Evolutionary conservation across 2,888 invertebrate genomes (phyloP), one percentile per base, ranked within the genome.

Genomic region (Drosophila neutralis): DNA sequence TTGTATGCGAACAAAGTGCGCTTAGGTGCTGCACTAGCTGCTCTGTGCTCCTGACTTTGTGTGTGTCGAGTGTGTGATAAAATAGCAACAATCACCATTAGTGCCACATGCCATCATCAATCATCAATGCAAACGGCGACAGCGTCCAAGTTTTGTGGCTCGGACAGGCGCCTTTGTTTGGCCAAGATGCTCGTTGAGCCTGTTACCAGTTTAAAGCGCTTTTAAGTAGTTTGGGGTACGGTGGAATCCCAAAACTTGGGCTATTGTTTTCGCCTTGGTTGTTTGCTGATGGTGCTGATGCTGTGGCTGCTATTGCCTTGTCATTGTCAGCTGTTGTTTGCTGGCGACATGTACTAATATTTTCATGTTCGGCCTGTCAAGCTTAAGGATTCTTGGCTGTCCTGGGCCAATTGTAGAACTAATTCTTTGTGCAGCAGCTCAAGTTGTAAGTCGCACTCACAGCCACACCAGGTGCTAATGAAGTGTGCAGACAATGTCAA

Each of bases 11-110:
- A 63, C 71, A 48, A 51, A 51, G 7, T n/a, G 45, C 42, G 61
- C 59, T 70, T 80, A 83, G 83, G 83, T 83, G 78, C 65, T 64
- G 72, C 75, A 78, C 67, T 63, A 29, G 65, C 51, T 42, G n/a
- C 35, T n/a, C 40, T 36, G 35, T 45, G 0, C 33, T 38, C n/a
- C 29, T 53, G 36, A 40, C 52, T 24, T 2, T 52, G 13, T 13
- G 49, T 36, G 45, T n/a, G 15, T 1, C 31, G 15, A 36, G 13
- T 36, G 48, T 84, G 79, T 91, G 89, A 90, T 89, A 89, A 89
- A 91, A 86, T 72, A 84, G 82, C 90, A 90, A 91, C 90, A 90
- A 90, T 90, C 88, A 84, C 91, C 90, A 91, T 90, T 90, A 91
- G 88, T 89, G 91, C 90, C 90, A 89, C 77, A 77, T 63, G 80